Evolutionary conservation across 2,113 vertebrate genomes (phyloP).

Genomic region (Clinocottus analis): DNA sequence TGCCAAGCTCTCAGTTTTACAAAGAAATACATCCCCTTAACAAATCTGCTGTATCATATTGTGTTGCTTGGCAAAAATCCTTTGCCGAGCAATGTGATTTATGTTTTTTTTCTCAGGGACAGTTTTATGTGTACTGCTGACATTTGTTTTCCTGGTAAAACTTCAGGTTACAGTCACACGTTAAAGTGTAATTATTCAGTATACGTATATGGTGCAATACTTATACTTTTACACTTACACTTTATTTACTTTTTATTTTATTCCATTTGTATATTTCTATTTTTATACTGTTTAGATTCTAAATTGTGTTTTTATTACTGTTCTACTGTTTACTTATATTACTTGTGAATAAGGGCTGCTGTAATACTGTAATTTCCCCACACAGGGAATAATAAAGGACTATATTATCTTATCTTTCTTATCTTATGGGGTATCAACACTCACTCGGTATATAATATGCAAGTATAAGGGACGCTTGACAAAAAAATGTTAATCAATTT

Average conservation of each 20-base stretch:
- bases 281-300: too few species aligned
- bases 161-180: background rate
- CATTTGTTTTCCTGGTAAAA: constrained; percentile 11
- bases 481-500: background rate
- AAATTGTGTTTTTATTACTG: too few species aligned
- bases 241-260: too few species aligned
- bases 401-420: too few species aligned
- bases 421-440: background rate
- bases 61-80: constrained; percentile 28
- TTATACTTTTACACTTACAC: too few species aligned
- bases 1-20: constrained; percentile 9
- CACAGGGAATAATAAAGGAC: too few species aligned
- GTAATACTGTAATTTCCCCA: too few species aligned
- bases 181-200: background rate
- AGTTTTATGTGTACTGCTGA: constrained; percentile 15
- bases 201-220: too few species aligned
- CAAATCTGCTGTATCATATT: constrained; percentile 34
- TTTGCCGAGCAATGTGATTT: constrained; percentile 31
- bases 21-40: constrained; percentile 7
- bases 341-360: too few species aligned
- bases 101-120: constrained; percentile 6
- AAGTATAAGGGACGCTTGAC: background rate
- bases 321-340: too few species aligned
- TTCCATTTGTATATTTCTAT: too few species aligned
- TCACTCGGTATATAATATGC: background rate